These are phyloP conservation scores for Paedocypris sp. DNA, from an alignment of 2,113 vertebrate species.

Conservation along the genomic window DNA sequence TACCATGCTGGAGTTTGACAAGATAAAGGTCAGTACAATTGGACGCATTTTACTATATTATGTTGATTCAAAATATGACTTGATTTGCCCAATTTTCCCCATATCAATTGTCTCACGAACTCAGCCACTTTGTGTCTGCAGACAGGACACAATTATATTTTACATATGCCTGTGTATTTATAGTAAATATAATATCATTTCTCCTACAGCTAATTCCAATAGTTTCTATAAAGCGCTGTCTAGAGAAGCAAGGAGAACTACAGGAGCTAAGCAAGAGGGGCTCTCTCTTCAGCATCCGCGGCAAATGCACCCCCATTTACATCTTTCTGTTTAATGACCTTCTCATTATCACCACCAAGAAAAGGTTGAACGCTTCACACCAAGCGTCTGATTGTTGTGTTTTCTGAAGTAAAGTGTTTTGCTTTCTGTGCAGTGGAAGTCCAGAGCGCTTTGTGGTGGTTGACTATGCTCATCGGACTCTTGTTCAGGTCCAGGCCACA, in stretches of 20 bases:
- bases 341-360: slow-evolving; percentile 61
- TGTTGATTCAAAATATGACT: no score
- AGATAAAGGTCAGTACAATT: slow-evolving; percentile 61
- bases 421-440: slow-evolving; percentile 30
- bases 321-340: slow-evolving; percentile 70
- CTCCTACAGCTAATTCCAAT: slow-evolving; percentile 61
- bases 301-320: slow-evolving; percentile 57
- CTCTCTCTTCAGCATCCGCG: slow-evolving; percentile 54
- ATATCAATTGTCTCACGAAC: background rate
- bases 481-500: slow-evolving; percentile 55
- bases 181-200: no score
- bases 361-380: slow-evolving; percentile 53
- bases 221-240: slow-evolving; percentile 59
- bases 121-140: background rate
- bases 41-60: no score
- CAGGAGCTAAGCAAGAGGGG: slow-evolving; percentile 55
- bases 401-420: no score
- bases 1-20: slow-evolving; percentile 62
- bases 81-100: no score
- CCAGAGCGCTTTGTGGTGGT: slow-evolving; percentile 56
- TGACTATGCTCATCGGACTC: slow-evolving; percentile 66
- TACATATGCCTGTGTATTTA: background rate
- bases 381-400: no score
- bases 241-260: slow-evolving; percentile 64
- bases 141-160: background rate